Base-by-base conservation (phyloP, 2,797 vertebrate genomes). In the Arremon aurantiirostris region DNA sequence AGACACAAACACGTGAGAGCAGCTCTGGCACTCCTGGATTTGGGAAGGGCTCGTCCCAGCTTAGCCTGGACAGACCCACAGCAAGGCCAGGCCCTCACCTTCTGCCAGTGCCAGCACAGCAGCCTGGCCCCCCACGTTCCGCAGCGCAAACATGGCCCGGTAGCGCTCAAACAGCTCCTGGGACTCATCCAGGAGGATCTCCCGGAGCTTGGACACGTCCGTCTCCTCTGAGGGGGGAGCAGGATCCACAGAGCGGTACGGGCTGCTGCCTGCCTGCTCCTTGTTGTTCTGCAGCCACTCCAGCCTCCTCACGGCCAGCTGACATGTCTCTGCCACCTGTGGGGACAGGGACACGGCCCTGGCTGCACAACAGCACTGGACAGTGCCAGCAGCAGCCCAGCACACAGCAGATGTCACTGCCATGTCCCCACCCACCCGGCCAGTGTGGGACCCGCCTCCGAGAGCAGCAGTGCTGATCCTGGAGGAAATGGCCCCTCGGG, bases 311-410 rank as follows among this genome's bases (percentile, higher is more conserved):
- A 99, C 94, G 0, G 99, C 99, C 95, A 99, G 81, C 97, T 99
- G 99, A 96, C 99, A 99, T 0, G 99, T 99, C 97, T 99, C 99
- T 0, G 99, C 99, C 55, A 99, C 99, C 99, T 99, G 90, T 0
- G 3, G 52, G 56, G 21, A 83, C 0, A 0, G 6, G 7, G 14
- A 75, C 52, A 71, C 0, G 0, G 64, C 56, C 27, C 28, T 6
- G 42, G 50, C 41, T 71, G 44, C 0, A 2, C 15, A 61, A 32
- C 0, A 2, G 82, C 47, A 22, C 42, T 2, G 0, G 7, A 17
- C 2, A 1, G 53, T 0, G 0, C 59, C 30, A 23, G 35, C 16
- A 35, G 30, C 57, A 35, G 1, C 34, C n/a, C 59, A 60, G 41
- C n/a, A 72, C 6, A 0, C 28, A 39, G 47, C 46, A 65, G 22